These are phyloP conservation scores for Amazona guildingii DNA, from an alignment of 2,113 vertebrate species.

Conservation along the genomic window DNA sequence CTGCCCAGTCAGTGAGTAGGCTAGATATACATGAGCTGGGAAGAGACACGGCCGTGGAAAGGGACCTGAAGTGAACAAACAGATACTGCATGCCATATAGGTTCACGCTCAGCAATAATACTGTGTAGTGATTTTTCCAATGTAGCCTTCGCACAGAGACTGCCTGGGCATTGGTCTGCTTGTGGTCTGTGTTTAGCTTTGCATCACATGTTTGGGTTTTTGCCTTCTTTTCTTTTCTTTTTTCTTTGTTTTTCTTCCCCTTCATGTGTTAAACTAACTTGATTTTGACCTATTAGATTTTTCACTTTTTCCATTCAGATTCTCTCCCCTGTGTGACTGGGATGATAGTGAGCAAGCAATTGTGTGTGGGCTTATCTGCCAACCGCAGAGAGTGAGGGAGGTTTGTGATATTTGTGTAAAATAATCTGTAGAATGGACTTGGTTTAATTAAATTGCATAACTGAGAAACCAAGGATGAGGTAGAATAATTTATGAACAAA, in stretches of 20 bases:
- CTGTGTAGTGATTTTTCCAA: neutral
- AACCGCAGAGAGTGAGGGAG: neutral
- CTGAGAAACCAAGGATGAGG: neutral
- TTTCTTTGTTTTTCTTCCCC: fast-evolving
- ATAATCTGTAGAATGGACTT: neutral
- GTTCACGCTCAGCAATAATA: neutral
- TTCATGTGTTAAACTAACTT: neutral
- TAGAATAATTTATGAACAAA: neutral
- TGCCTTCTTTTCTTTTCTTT: neutral
- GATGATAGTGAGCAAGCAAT: fast-evolving
- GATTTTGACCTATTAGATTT: neutral
- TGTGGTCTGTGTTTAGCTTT: neutral
- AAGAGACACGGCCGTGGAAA: neutral
- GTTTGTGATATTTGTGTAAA: neutral
- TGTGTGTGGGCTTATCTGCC: neutral
- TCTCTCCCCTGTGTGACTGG: fast-evolving
- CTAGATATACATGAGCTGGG: fast-evolving
- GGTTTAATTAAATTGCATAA: neutral
- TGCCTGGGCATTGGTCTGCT: neutral
- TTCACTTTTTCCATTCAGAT: neutral
- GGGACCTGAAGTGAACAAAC: neutral
- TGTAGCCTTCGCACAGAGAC: fast-evolving
- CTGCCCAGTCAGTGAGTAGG: neutral
- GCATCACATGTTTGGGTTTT: neutral
- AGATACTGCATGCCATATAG: neutral